These are phyloP conservation scores for Aptenodytes forsteri DNA, from an alignment of 2,113 vertebrate genomes.

Conservation along the genomic window DNA sequence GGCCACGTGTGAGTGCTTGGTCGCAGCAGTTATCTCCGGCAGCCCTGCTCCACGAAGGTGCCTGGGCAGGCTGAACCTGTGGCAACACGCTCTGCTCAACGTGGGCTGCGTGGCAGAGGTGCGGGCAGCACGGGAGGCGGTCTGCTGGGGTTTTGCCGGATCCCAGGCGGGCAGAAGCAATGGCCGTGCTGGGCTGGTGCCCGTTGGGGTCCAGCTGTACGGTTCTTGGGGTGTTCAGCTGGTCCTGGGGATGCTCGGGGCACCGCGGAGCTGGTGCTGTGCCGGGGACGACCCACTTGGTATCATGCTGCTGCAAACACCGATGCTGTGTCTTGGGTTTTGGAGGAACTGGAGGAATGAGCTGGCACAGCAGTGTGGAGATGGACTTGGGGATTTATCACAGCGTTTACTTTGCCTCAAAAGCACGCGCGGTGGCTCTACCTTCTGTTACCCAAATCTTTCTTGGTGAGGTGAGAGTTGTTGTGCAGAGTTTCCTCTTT, in stretches of 20 bases:
- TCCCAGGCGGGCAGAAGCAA: rapidly evolving
- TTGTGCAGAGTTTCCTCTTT: conserved; percentile 62
- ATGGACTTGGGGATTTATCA: background rate
- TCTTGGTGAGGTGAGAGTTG: conserved; percentile 42
- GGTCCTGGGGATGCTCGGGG: background rate
- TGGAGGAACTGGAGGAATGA: background rate
- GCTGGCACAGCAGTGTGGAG: background rate
- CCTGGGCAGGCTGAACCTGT: background rate
- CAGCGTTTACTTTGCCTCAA: rapidly evolving
- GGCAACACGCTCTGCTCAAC: background rate
- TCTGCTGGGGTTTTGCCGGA: background rate
- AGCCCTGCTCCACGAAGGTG: background rate
- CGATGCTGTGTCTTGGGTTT: rapidly evolving
- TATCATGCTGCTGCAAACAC: background rate
- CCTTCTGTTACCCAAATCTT: background rate
- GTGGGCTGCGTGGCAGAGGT: rapidly evolving
- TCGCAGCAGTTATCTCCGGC: background rate
- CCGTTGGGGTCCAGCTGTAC: background rate
- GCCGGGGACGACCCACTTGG: rapidly evolving
- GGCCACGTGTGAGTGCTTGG: background rate
- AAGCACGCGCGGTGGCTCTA: background rate
- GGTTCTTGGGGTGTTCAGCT: rapidly evolving
- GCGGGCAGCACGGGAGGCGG: rapidly evolving
- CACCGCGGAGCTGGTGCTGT: rapidly evolving
- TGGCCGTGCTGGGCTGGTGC: rapidly evolving